phyloP scores from a whole-genome alignment of 1,140 invertebrate species.

The Cataglyphis hispanica region DNA sequence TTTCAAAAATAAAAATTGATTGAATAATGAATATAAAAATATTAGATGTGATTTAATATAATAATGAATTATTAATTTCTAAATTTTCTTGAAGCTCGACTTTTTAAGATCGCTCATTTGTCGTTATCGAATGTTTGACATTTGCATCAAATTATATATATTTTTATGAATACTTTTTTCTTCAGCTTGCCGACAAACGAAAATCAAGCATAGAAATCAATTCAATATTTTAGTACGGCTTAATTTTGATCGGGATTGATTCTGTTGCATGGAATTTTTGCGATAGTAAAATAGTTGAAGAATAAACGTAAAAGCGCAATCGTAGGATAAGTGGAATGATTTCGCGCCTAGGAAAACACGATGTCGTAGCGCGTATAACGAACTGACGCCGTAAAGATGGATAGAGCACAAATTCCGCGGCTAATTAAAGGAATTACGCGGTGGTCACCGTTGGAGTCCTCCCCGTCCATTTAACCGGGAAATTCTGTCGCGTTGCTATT shows the following conservation, averaged over 20 bases:
- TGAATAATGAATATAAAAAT: neutral
- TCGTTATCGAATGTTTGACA: neutral
- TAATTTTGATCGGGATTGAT: neutral
- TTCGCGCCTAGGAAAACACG: constrained; percentile 11
- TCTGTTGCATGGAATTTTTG: neutral
- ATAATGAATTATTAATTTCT: neutral
- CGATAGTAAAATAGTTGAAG: neutral
- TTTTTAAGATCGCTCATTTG: neutral
- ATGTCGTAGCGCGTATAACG: constrained; percentile 47
- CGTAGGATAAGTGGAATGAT: constrained; percentile 17
- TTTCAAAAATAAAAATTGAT: neutral
- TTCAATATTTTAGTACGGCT: neutral
- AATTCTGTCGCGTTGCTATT: constrained; percentile 67
- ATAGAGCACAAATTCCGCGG: constrained; percentile 77
- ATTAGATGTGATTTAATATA: neutral
- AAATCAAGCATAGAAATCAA: neutral
- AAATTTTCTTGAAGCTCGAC: neutral
- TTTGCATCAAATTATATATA: neutral
- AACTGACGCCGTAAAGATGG: constrained; percentile 33
- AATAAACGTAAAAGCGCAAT: constrained; percentile 4
- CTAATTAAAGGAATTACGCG: constrained; percentile 83
- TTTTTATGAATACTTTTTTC: neutral
- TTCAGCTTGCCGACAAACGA: neutral
- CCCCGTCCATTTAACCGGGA: constrained; percentile 80
- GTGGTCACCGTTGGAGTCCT: constrained; percentile 59